phyloP scores from a whole-genome alignment of 2,797 vertebrate species.

The Oreortyx pictus region DNA sequence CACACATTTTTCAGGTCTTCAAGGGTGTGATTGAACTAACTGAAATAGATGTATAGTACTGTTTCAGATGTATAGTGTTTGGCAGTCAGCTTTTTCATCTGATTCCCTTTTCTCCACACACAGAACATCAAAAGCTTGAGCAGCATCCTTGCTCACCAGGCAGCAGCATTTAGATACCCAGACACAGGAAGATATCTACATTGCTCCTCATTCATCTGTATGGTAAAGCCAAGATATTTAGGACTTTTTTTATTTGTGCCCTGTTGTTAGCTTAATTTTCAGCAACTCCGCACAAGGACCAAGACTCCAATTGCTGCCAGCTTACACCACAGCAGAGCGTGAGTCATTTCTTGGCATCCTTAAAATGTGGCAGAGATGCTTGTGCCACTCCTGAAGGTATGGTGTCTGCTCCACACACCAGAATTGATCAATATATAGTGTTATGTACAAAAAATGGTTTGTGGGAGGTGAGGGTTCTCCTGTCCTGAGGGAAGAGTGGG shows the following conservation, averaged over 20 bases:
- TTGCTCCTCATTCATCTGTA: neutral
- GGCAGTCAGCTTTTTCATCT: neutral
- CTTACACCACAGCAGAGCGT: neutral
- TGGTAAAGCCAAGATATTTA: neutral
- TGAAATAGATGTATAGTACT: neutral
- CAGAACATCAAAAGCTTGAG: neutral
- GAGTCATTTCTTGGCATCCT: neutral
- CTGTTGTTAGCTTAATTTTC: neutral
- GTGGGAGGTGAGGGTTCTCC: neutral
- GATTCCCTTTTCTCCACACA: neutral
- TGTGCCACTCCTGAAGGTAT: neutral
- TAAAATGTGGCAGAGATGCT: neutral
- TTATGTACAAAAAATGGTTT: neutral
- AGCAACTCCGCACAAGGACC: neutral
- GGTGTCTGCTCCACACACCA: neutral
- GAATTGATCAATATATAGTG: neutral
- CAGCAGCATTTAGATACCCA: neutral
- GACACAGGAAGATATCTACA: neutral
- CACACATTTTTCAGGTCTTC: constrained; percentile 30
- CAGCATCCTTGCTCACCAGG: neutral
- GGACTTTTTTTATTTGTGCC: neutral
- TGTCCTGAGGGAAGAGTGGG: neutral
- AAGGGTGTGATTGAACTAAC: neutral
- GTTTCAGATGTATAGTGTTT: constrained; percentile 13
- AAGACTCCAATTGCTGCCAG: neutral